Conservation (phyloP, 2,797 vertebrate species). For the Spizella passerina region DNA sequence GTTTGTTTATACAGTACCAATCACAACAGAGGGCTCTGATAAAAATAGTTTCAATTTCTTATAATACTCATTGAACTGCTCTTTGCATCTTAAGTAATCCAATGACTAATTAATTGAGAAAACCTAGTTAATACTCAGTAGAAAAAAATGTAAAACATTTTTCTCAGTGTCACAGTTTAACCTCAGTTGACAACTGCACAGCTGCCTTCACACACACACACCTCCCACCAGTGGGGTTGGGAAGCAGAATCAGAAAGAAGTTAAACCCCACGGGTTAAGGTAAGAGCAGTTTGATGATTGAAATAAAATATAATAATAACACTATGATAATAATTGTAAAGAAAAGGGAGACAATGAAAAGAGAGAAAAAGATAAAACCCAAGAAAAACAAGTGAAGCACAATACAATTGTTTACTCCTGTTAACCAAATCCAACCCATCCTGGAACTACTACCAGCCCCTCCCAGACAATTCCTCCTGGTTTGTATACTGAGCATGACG, state of each 20-base stretch:
- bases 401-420: background rate
- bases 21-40: background rate
- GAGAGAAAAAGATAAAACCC: background rate
- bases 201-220: background rate
- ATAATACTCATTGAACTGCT: background rate
- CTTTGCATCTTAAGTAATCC: conserved; percentile 20
- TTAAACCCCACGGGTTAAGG: background rate
- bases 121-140: background rate
- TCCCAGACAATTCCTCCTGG: background rate
- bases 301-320: background rate
- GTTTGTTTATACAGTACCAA: background rate
- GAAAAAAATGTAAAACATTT: background rate
- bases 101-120: background rate
- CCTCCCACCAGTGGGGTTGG: background rate
- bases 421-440: fast-evolving
- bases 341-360: background rate
- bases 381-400: background rate
- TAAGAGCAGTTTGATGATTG: background rate
- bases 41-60: background rate
- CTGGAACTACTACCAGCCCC: background rate
- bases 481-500: background rate
- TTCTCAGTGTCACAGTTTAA: background rate
- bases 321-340: background rate
- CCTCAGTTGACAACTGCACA: background rate
- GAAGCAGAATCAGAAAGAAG: background rate